A percentile compares a stretch with the other conserved stretches of the same genome.
Evolutionary conservation across 2,888 invertebrate species (phyloP).

Genomic region (Rhagophthalmus giganteus): DNA sequence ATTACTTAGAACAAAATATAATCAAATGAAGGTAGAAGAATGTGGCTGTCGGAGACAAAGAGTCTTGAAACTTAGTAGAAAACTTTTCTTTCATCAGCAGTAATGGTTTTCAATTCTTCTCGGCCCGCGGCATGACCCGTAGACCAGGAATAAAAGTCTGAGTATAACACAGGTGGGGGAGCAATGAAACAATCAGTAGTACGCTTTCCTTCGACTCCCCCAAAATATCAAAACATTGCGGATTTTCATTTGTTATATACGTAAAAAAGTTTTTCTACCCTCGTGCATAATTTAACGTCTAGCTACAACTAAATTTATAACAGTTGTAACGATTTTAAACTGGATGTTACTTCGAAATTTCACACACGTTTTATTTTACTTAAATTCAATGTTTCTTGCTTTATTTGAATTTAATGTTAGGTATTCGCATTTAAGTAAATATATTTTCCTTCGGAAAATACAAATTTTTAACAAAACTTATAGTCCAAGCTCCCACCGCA

Average conservation of each 20-base stretch:
- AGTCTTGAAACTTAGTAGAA: constrained; percentile 52
- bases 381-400: no score
- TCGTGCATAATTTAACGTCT: constrained; percentile 2
- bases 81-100: constrained; percentile 57
- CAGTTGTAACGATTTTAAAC: no score
- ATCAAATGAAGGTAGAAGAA: constrained; percentile 51
- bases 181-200: constrained; percentile 31
- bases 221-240: constrained; percentile 21
- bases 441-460: no score
- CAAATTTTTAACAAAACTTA: no score
- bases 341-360: no score
- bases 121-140: constrained; percentile 38
- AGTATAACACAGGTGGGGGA: constrained; percentile 30
- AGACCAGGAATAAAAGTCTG: constrained; percentile 34
- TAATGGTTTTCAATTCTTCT: constrained; percentile 57
- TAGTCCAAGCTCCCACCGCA: no score
- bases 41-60: constrained; percentile 52
- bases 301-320: constrained; percentile 7
- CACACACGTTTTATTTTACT: no score
- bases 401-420: no score
- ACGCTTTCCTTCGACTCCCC: constrained; percentile 19
- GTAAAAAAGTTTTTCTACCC: constrained; percentile 15
- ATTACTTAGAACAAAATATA: constrained; percentile 39
- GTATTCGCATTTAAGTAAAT: no score
- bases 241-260: constrained; percentile 26